These are phyloP conservation scores for Mizuhopecten yessoensis DNA, from an alignment of 1,140 invertebrate genomes.

Conservation along the genomic window DNA sequence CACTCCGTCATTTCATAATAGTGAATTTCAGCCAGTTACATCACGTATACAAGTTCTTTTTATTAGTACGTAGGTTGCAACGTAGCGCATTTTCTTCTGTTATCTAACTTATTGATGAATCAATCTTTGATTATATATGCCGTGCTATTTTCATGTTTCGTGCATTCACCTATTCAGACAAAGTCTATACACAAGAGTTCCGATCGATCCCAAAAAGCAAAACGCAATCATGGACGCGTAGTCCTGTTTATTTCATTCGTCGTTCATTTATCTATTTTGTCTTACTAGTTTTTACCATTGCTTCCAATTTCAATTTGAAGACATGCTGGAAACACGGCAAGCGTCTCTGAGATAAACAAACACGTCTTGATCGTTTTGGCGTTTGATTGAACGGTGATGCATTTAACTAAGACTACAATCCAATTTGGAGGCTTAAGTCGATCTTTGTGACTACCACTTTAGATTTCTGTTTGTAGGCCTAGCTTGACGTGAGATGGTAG, in stretches of 20 bases:
- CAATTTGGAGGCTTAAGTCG: slow-evolving; percentile 9
- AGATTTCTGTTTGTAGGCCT: slow-evolving; percentile 9
- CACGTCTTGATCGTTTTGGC: not conserved
- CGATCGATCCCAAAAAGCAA: not conserved
- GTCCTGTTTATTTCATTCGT: not conserved
- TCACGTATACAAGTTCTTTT: too few relatives aligned
- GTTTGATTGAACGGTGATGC: not conserved
- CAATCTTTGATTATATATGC: not conserved
- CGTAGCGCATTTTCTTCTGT: too few relatives aligned
- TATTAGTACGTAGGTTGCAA: too few relatives aligned
- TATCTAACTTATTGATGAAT: not conserved
- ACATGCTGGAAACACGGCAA: slow-evolving; percentile 16
- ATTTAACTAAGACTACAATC: slow-evolving; percentile 16
- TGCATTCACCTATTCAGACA: not conserved
- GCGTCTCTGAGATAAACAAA: slow-evolving; percentile 12
- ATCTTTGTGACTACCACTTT: slow-evolving; percentile 26
- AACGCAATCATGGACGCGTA: not conserved
- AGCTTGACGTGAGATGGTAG: not conserved
- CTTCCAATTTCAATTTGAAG: slow-evolving; percentile 29
- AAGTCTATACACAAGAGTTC: not conserved
- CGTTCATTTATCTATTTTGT: not conserved
- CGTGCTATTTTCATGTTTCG: not conserved
- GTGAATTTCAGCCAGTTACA: too few relatives aligned
- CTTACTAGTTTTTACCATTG: slow-evolving; percentile 27
- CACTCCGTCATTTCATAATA: too few relatives aligned